A percentile compares a stretch with the other conserved stretches of the same genome.
Evolutionary conservation across 2,797 vertebrate species (phyloP).

Genomic region (Scolopax bukidnonensis): DNA sequence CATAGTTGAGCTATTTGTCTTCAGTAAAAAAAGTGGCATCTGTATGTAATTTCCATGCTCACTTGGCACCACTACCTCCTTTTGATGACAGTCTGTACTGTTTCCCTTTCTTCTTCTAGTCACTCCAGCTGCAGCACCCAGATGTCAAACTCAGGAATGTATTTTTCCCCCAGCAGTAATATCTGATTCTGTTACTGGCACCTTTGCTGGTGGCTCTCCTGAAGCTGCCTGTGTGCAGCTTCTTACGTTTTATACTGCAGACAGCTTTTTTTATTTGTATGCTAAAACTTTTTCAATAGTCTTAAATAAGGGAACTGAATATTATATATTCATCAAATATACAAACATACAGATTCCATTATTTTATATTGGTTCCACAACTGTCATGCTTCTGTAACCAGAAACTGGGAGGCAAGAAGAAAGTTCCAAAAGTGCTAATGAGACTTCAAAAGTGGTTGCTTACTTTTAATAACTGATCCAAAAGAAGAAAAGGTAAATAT

Average conservation of each 20-base stretch:
- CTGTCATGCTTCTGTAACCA: constrained; percentile 34
- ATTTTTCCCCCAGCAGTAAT: constrained; percentile 64
- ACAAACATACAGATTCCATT: background rate
- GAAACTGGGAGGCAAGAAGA: constrained; percentile 50
- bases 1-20: constrained; percentile 76
- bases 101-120: constrained; percentile 74
- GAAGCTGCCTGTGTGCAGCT: constrained; percentile 45
- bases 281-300: constrained; percentile 31
- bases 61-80: constrained; percentile 78
- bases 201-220: constrained; percentile 65
- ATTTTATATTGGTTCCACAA: constrained; percentile 40
- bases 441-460: constrained; percentile 18
- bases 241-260: constrained; percentile 42
- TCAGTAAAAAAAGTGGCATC: constrained; percentile 76
- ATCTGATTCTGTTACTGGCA: constrained; percentile 66
- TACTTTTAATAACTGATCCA: constrained; percentile 23
- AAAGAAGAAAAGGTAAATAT: background rate
- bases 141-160: constrained; percentile 78
- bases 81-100: constrained; percentile 78
- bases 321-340: constrained; percentile 18
- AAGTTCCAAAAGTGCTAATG: constrained; percentile 39
- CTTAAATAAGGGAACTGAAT: constrained; percentile 57
- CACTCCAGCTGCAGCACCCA: constrained; percentile 80
- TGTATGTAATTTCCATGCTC: constrained; percentile 79
- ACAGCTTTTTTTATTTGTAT: constrained; percentile 2